A percentile compares a stretch with the other conserved stretches of the same genome.
Conservation (phyloP, 2,113 vertebrate species). For the Sinocyclocheilus maitianheensis region DNA sequence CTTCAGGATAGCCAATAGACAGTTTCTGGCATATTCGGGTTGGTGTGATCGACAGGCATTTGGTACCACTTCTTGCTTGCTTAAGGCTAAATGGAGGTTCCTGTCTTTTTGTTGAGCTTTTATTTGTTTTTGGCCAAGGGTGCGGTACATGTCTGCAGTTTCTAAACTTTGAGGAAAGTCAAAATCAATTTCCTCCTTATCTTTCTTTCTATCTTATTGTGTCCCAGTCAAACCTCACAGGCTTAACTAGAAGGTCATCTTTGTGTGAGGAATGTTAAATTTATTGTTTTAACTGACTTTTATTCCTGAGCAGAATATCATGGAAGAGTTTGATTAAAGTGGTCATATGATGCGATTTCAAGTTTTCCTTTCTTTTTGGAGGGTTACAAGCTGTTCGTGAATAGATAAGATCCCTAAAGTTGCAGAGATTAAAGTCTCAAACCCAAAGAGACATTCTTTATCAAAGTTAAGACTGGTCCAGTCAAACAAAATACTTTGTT, state of each 20-base stretch:
- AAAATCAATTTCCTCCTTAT: not conserved
- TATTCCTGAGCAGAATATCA: slow-evolving; percentile 25
- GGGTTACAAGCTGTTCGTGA: too few relatives aligned
- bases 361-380: too few relatives aligned
- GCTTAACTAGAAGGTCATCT: not conserved
- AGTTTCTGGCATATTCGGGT: not conserved
- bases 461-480: too few relatives aligned
- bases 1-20: not conserved
- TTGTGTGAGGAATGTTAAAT: slow-evolving; percentile 8
- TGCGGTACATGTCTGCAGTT: slow-evolving; percentile 56
- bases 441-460: too few relatives aligned
- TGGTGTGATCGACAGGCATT: slow-evolving; percentile 43
- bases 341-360: too few relatives aligned
- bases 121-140: slow-evolving; percentile 61
- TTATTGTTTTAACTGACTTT: slow-evolving; percentile 27
- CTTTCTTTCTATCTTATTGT: slow-evolving; percentile 28
- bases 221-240: slow-evolving; percentile 50
- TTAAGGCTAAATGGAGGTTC: slow-evolving; percentile 50
- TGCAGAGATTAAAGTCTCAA: too few relatives aligned
- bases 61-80: slow-evolving; percentile 27
- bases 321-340: not conserved
- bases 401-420: too few relatives aligned
- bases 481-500: too few relatives aligned
- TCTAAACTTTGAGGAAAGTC: slow-evolving; percentile 44
- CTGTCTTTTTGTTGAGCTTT: slow-evolving; percentile 35